Base-by-base conservation (phyloP, 2,113 vertebrate genomes). In the Alectura lathami region DNA sequence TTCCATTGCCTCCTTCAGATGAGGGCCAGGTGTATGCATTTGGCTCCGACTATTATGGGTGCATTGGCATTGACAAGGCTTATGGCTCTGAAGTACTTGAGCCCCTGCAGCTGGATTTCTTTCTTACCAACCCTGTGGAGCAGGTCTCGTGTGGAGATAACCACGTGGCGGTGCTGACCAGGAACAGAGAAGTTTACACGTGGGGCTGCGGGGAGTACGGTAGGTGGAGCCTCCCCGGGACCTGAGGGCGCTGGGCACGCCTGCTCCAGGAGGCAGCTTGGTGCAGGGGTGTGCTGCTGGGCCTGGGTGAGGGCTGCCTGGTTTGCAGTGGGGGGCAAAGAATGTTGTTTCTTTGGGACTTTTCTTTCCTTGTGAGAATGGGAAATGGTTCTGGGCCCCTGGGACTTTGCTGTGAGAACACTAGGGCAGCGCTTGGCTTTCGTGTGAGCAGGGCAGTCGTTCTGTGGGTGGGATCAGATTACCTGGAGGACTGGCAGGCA, bases 121-220 rank as follows among this genome's bases (percentile, higher is more conserved):
- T 99, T 88, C 97, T 98, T 76, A 98, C 97, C 95, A 98, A 98
- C 30, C 98, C 98, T 3, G 98, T 99, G 67, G 98, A 98, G 67
- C 99, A 99, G 96, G 98, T 99, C 72, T 99, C 99, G 0, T 99
- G 99, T 94, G 99, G 99, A 38, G 99, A 99, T 97, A 99, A 99
- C 94, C 99, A 99, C 0, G 99, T 99, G 89, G 98, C 98, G 85
- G 99, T 98, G 51, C 97, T 99, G 94, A 99, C 99, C 57, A 98
- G 99, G 75, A 98, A 90, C 75, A 98, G 98, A 83, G 98, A 98
- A 48, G 98, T 99, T 70, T 99, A 98, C 96, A 98, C 99, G 0
- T 99, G 99, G 99, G 99, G 99, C 95, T 99, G 99, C 72, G 99
- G 99, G 51, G 99, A 99, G 89, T 99, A 99, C 2, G 99, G 99